Base-by-base conservation (phyloP, 2,113 vertebrate species). In the Spea bombifrons region DNA sequence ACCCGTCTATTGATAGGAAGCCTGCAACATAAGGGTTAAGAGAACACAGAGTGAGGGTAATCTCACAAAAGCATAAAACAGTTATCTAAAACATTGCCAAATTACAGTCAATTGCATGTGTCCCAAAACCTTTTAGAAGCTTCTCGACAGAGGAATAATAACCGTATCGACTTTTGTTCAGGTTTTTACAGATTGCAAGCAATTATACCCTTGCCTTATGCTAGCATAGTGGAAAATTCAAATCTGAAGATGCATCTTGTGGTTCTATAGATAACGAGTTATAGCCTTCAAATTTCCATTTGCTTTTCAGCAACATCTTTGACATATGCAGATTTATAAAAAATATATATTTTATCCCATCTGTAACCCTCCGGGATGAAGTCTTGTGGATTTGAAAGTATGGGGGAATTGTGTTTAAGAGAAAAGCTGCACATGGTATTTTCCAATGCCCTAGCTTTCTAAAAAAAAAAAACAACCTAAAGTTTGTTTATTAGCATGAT, bases 181-280 rank as follows among this genome's bases (percentile, higher is more conserved):
- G 30, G 66, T 66, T 76, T 76, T 76, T 69, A 69, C 75, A 76
- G 64, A 75, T 75, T 75, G 74, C 64, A 9, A 75, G 55, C 75
- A 76, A 69, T 76, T 76, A 76, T 76, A 59, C 17, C 65, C 45
- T 48, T 67, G 65, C 75, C 52, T 68, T 15, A 68, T 76, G 12
- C 50, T 76, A 59, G 59, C 52, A 53, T 16, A 74, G 7, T 43
- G 15, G 57, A 49, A 53, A 67, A 59, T 69, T 43, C 50, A 57
- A 50, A 7, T 67, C 17, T 68, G 45, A 53, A 69, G 75, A 59
- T 76, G 17, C 47, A 8, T 61, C 66, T 66, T 66, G 63, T 75
- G 63, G 10, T 53, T 53, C 30, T 75, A 66, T 67, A 75, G 64
- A 45, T 75, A 12, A 13, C 9, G 66, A 64, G 45, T 10, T 8